A percentile compares a stretch with the other conserved stretches of the same genome.
These are phyloP conservation scores for Zaprionus kolodkinae DNA, from an alignment of 1,140 invertebrate species.

Conservation along the genomic window DNA sequence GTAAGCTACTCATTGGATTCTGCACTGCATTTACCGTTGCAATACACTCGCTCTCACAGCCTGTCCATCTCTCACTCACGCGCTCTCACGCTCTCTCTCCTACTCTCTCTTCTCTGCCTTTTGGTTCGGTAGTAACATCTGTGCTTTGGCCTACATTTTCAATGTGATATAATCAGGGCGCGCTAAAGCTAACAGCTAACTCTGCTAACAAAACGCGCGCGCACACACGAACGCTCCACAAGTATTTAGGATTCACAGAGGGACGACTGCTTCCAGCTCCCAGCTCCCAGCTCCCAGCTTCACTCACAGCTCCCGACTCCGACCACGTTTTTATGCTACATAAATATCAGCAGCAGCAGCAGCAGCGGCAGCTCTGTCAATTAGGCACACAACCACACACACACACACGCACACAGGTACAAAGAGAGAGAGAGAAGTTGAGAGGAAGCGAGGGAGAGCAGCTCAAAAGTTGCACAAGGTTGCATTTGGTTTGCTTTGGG, in stretches of 20 bases:
- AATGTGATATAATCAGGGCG: conserved; percentile 83
- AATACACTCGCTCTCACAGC: neutral
- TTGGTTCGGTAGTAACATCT: conserved; percentile 44
- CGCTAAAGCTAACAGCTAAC: conserved; percentile 59
- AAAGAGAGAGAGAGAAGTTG: neutral
- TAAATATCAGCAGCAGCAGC: conserved; percentile 46
- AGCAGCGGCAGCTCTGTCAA: conserved; percentile 53
- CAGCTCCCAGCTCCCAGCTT: conserved; percentile 17
- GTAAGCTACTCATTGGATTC: conserved; percentile 27
- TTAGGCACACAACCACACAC: conserved; percentile 44
- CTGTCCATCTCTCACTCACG: conserved; percentile 1
- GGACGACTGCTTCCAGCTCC: neutral
- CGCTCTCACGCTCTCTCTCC: conserved; percentile 5
- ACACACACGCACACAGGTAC: conserved; percentile 21
- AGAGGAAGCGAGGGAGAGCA: conserved; percentile 6
- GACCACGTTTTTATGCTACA: conserved; percentile 26
- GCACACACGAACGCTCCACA: conserved; percentile 63
- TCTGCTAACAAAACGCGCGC: conserved; percentile 58
- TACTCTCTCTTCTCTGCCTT: too few relatives aligned
- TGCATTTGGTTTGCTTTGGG: conserved; percentile 26
- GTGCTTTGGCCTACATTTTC: conserved; percentile 83
- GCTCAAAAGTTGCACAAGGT: conserved; percentile 40
- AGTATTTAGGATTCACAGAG: conserved; percentile 55
- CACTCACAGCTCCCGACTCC: conserved; percentile 26
- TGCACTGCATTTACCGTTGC: conserved; percentile 33